A percentile compares a stretch with the other conserved stretches of the same genome.
These are phyloP conservation scores for Eretmocerus hayati DNA, from an alignment of 2,888 invertebrate species.

Conservation along the genomic window DNA sequence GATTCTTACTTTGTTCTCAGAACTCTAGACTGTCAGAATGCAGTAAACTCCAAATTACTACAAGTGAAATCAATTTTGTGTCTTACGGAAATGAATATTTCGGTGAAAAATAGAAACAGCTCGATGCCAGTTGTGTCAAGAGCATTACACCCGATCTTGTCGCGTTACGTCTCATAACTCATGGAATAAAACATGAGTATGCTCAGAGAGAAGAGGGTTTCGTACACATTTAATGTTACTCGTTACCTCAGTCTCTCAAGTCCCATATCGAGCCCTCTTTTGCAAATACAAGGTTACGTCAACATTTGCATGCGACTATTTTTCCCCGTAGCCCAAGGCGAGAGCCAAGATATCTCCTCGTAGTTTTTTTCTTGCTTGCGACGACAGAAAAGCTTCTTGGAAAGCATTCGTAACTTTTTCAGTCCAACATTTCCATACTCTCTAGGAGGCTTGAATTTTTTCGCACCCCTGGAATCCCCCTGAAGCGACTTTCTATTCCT, in stretches of 20 bases:
- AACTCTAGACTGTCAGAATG: too few species aligned
- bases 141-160: too few species aligned
- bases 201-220: background rate
- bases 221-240: background rate
- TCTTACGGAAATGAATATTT: too few species aligned
- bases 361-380: constrained; percentile 5
- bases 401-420: constrained; percentile 12
- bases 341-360: constrained; percentile 1
- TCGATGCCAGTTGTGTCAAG: too few species aligned
- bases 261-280: background rate
- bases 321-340: background rate
- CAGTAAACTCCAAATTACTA: too few species aligned
- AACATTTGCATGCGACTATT: constrained; percentile 15
- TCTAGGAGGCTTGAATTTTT: background rate
- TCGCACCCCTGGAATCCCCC: background rate
- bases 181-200: background rate
- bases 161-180: background rate
- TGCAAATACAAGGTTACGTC: background rate
- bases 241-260: background rate
- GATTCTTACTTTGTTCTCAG: too few species aligned
- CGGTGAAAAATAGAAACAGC: too few species aligned
- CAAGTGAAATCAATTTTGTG: too few species aligned
- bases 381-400: constrained; percentile 8
- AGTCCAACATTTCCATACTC: constrained; percentile 1
- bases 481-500: constrained; percentile 16